phyloP scores from a whole-genome alignment of 1,140 invertebrate genomes.

The Drusus annulatus region DNA sequence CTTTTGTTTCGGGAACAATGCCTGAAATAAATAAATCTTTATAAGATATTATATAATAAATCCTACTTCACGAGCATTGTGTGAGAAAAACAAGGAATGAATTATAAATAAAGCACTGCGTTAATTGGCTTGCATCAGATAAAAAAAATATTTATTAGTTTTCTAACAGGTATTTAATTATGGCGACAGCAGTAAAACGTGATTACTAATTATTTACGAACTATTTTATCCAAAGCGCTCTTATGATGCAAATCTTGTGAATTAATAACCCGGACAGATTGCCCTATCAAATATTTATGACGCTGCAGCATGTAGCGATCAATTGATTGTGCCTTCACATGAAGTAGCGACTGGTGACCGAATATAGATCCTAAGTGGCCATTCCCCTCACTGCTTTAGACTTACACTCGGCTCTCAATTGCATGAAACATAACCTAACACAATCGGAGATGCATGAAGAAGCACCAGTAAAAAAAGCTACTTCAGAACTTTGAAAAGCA shows the following conservation, averaged over 20 bases:
- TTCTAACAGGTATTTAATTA: too few relatives aligned
- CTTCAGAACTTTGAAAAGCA: not conserved
- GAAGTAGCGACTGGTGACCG: not conserved
- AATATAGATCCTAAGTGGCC: slow-evolving; percentile 9
- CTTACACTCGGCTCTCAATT: not conserved
- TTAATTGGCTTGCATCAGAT: too few relatives aligned
- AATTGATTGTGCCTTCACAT: not conserved
- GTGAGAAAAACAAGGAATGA: not conserved
- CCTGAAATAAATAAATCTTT: slow-evolving; percentile 13
- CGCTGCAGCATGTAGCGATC: not conserved
- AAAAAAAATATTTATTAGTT: too few relatives aligned
- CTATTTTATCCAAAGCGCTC: too few relatives aligned
- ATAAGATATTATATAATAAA: not conserved
- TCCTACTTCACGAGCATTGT: slow-evolving; percentile 5
- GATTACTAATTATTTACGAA: too few relatives aligned
- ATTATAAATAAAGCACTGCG: not conserved
- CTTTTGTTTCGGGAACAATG: slow-evolving; percentile 30
- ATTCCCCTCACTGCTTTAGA: not conserved
- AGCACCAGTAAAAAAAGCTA: too few relatives aligned
- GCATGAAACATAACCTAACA: not conserved
- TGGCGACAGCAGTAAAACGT: too few relatives aligned
- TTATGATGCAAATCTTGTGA: too few relatives aligned
- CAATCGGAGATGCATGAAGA: not conserved
- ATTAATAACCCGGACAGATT: too few relatives aligned
- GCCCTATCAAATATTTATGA: not conserved